Conservation (phyloP, 92 coral and sea anemone species). For the Montipora capitata region DNA sequence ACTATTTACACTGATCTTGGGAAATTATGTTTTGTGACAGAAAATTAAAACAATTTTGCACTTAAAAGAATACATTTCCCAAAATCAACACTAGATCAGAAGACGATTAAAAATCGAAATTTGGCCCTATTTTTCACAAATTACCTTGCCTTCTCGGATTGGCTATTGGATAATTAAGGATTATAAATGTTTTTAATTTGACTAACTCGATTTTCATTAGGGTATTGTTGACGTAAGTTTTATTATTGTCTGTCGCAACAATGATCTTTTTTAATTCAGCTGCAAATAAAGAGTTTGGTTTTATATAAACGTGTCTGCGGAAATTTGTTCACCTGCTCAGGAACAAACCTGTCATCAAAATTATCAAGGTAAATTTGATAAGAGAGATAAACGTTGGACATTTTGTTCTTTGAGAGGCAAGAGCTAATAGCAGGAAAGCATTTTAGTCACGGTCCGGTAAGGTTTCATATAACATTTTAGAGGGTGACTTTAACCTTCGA, state of each 20-base stretch:
- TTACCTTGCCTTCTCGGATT: background rate
- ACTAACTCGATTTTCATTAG: conserved; percentile 12
- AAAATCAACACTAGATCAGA: background rate
- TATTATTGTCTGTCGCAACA: conserved; percentile 14
- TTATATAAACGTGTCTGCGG: background rate
- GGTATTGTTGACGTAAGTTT: conserved; percentile 14
- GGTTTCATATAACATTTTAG: background rate
- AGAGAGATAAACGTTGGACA: background rate
- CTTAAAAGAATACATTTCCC: conserved; percentile 7
- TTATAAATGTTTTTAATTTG: conserved; percentile 12
- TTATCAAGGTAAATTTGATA: conserved; percentile 2
- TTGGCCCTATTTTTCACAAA: background rate
- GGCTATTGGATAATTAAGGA: background rate
- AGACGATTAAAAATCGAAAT: background rate
- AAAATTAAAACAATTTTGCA: conserved; percentile 21
- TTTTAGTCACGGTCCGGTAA: conserved; percentile 1
- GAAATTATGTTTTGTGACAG: conserved; percentile 25
- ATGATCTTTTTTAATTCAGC: conserved; percentile 3
- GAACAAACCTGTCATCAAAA: conserved; percentile 3
- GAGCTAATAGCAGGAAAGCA: background rate
- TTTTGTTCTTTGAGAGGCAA: background rate
- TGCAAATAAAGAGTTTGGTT: conserved; percentile 25
- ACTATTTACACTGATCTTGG: conserved; percentile 35
- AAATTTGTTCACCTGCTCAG: conserved; percentile 33
- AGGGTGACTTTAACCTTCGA: background rate